Conservation (phyloP, 1,140 invertebrate species). For the Pseudomyrmex dendroicus region DNA sequence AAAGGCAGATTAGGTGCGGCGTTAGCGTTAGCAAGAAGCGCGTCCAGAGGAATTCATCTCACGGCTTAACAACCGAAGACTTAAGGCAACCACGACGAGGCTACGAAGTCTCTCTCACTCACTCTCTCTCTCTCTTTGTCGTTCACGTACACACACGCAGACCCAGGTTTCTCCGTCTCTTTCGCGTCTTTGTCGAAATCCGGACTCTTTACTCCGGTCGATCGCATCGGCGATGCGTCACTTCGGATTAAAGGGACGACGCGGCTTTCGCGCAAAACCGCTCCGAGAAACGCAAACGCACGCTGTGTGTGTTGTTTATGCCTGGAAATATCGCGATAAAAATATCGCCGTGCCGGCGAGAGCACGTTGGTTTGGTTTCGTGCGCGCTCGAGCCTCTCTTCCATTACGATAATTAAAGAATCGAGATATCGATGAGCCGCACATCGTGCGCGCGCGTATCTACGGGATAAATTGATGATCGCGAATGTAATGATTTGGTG, state of each 20-base stretch:
- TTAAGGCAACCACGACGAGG: conserved; percentile 61
- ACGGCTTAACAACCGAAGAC: conserved; percentile 73
- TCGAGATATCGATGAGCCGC: neutral
- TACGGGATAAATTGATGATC: neutral
- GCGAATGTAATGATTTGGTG: conserved; percentile 2
- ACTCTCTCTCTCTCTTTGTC: neutral
- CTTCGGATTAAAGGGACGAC: conserved; percentile 61
- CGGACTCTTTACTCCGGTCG: conserved; percentile 50
- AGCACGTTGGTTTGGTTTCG: neutral
- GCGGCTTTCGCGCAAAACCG: conserved; percentile 37
- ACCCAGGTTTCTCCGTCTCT: conserved; percentile 9
- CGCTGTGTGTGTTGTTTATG: conserved; percentile 60
- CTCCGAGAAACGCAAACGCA: conserved; percentile 43
- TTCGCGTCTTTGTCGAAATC: conserved; percentile 47
- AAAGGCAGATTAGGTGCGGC: conserved; percentile 72
- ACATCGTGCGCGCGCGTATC: neutral
- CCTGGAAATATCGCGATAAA: conserved; percentile 60
- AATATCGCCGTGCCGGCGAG: conserved; percentile 45
- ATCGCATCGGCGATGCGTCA: conserved; percentile 68
- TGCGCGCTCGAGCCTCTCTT: conserved; percentile 29
- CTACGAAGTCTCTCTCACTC: conserved; percentile 26
- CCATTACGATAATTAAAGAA: conserved; percentile 63
- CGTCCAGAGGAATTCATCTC: conserved; percentile 72
- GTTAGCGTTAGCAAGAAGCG: conserved; percentile 71
- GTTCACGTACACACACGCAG: neutral